Conservation (phyloP, 1,140 invertebrate species). For the Trissolcus basalis region DNA sequence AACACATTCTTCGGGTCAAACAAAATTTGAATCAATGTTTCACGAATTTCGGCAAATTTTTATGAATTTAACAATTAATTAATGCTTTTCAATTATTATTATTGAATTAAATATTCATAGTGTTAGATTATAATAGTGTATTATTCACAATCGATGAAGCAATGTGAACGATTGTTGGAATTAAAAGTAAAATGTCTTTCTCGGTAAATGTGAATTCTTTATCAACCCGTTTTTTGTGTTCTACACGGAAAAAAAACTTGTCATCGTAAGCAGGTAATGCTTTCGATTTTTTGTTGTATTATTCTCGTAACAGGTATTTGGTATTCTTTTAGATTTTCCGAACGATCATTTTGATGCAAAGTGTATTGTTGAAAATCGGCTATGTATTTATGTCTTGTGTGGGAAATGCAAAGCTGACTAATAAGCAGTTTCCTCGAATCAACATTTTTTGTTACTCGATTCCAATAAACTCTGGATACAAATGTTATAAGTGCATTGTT, state of each 20-base stretch:
- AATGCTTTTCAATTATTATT: no score
- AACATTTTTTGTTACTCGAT: not conserved
- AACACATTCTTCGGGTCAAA: no score
- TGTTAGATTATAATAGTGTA: no score
- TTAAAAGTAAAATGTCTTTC: not conserved
- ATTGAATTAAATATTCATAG: no score
- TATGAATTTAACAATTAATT: no score
- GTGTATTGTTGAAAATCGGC: not conserved
- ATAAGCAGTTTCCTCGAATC: not conserved
- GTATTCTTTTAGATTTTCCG: constrained; percentile 12
- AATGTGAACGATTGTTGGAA: no score
- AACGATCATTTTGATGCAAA: constrained; percentile 6
- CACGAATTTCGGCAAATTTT: no score
- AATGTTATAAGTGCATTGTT: no score
- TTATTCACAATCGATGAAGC: no score
- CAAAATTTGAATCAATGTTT: no score
- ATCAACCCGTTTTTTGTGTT: not conserved
- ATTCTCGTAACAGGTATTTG: constrained; percentile 5
- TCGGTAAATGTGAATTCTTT: constrained; percentile 2
- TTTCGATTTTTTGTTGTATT: not conserved
- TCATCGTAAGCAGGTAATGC: constrained; percentile 4
- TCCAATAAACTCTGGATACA: no score
- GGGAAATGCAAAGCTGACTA: not conserved
- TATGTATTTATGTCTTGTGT: not conserved
- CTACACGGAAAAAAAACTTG: not conserved